Percentiles rank a stretch among this genome's conserved stretches.
Evolutionary conservation across 2,888 invertebrate genomes (phyloP).

Genomic region (Cryptus armator): DNA sequence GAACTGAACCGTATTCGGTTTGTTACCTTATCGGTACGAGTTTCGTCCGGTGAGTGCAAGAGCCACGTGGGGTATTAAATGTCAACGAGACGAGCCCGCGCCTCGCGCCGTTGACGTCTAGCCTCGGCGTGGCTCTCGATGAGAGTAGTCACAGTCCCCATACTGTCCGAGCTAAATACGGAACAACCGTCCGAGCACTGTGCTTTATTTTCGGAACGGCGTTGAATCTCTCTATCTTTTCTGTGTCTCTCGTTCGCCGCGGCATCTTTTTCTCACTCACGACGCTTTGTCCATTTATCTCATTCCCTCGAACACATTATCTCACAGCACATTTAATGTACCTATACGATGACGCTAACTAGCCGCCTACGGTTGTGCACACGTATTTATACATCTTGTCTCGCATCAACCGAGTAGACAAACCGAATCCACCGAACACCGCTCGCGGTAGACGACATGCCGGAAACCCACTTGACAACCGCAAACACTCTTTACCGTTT

Average conservation of each 20-base stretch:
- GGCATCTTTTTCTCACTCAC: constrained; percentile 44
- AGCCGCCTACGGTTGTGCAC: constrained; percentile 21
- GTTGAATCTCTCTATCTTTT: constrained; percentile 69
- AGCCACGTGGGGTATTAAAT: constrained; percentile 73
- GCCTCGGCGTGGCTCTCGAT: constrained; percentile 35
- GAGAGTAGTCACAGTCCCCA: constrained; percentile 67
- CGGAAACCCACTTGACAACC: constrained; percentile 61
- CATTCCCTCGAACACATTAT: constrained; percentile 25
- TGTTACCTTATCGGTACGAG: neutral
- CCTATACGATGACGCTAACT: constrained; percentile 51
- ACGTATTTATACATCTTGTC: constrained; percentile 60
- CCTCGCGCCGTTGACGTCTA: constrained; percentile 56
- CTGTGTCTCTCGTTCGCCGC: constrained; percentile 56
- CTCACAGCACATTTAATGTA: constrained; percentile 45
- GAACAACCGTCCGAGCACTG: constrained; percentile 74
- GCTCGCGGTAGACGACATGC: constrained; percentile 44
- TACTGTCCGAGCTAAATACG: constrained; percentile 75
- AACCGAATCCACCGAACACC: constrained; percentile 13
- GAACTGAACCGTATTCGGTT: constrained; percentile 16
- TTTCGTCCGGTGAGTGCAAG: neutral
- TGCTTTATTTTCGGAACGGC: constrained; percentile 74
- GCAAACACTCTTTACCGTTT: constrained; percentile 39
- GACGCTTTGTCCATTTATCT: constrained; percentile 29
- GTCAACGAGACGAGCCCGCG: constrained; percentile 65
- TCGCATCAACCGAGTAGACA: constrained; percentile 41